These are phyloP conservation scores for Heliocidaris tuberculata DNA, from an alignment of 35 echinoderm and acorn worm genomes.

Conservation along the genomic window DNA sequence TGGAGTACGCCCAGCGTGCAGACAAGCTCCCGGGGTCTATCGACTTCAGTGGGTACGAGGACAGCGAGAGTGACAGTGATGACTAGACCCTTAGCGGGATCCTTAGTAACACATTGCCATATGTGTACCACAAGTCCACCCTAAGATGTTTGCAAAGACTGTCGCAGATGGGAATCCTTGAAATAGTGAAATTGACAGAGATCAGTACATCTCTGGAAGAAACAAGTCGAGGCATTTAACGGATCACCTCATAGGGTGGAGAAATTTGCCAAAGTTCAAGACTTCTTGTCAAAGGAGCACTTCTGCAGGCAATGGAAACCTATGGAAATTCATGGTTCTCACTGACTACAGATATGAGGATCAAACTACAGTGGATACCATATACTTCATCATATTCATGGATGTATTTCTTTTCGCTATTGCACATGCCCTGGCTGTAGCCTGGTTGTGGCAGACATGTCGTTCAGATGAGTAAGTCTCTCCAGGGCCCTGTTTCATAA, in stretches of 20 bases:
- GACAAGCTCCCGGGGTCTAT: slow-evolving; percentile 60
- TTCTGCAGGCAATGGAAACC: background rate
- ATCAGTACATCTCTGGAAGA: background rate
- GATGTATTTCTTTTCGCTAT: background rate
- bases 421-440: background rate
- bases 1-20: slow-evolving; percentile 74
- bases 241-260: background rate
- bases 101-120: too few species aligned
- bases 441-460: background rate
- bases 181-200: background rate
- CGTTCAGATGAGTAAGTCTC: background rate
- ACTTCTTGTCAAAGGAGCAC: background rate
- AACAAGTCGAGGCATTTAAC: background rate
- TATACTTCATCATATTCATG: background rate
- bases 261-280: background rate
- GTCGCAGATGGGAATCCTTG: background rate
- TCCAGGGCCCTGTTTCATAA: too few species aligned
- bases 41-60: slow-evolving; percentile 86
- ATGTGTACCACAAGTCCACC: background rate
- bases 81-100: background rate
- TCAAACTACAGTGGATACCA: background rate
- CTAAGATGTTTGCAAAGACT: background rate
- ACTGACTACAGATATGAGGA: background rate
- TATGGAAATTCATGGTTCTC: background rate
- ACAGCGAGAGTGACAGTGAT: slow-evolving; percentile 94